phyloP scores from a whole-genome alignment of 2,113 vertebrate genomes.

The Corapipo altera region DNA sequence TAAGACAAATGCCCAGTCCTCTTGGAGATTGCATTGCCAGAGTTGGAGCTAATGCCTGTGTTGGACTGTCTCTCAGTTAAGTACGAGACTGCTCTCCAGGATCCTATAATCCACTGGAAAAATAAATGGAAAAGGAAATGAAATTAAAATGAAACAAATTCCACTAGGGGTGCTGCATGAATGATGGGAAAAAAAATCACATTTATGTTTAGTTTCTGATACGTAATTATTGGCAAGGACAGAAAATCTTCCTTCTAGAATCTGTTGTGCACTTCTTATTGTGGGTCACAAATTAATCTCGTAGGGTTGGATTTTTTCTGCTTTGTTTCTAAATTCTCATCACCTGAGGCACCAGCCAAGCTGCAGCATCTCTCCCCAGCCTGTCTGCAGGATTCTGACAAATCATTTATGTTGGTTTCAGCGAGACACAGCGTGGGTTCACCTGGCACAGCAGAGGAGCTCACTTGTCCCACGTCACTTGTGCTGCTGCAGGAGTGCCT shows the following conservation, averaged over 20 bases:
- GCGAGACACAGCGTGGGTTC: neutral
- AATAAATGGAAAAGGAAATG: neutral
- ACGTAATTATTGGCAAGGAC: neutral
- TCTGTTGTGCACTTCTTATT: neutral
- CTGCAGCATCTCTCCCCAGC: neutral
- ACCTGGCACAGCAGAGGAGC: neutral
- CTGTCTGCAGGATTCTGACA: neutral
- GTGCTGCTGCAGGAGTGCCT: neutral
- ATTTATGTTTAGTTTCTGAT: neutral
- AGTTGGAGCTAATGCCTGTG: neutral
- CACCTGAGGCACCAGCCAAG: neutral
- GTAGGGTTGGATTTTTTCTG: neutral
- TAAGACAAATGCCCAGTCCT: neutral
- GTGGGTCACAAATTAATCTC: neutral
- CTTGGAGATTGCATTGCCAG: neutral
- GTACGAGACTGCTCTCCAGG: neutral
- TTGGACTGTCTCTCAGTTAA: neutral
- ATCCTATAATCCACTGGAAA: neutral
- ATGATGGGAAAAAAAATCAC: neutral
- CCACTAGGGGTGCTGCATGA: neutral
- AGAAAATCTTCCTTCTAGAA: neutral
- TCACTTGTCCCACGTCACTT: rapidly evolving
- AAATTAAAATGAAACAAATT: neutral
- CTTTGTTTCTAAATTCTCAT: neutral
- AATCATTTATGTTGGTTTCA: rapidly evolving